Percentiles rank a stretch among this genome's conserved stretches.
Evolutionary conservation across 2,888 invertebrate genomes (phyloP).

Genomic region (Nematopogon swammerdamellus): DNA sequence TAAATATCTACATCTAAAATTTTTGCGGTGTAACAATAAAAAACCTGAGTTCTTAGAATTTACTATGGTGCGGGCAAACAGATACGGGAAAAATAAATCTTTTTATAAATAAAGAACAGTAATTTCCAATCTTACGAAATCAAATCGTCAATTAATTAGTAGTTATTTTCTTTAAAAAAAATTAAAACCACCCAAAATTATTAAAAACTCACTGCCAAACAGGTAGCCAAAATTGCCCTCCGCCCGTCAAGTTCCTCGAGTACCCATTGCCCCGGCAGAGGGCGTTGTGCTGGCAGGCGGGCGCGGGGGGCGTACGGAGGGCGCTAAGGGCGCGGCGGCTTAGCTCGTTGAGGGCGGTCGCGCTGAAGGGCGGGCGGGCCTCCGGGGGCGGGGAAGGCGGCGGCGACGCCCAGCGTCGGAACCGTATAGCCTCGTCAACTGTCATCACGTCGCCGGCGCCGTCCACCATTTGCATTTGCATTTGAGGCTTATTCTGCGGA

Average conservation of each 20-base stretch:
- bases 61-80: too few species aligned
- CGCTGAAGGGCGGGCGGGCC: constrained; percentile 25
- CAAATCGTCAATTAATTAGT: too few species aligned
- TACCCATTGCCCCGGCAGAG: constrained; percentile 67
- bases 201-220: constrained; percentile 68
- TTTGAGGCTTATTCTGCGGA: constrained; percentile 30
- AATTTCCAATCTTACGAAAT: too few species aligned
- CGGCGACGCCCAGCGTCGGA: constrained; percentile 29
- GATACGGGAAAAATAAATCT: too few species aligned
- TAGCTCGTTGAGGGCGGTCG: constrained; percentile 47
- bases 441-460: constrained; percentile 29
- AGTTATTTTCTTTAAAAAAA: too few species aligned
- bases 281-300: constrained; percentile 56
- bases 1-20: too few species aligned
- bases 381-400: constrained; percentile 29
- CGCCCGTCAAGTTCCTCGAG: constrained; percentile 51
- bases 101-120: too few species aligned
- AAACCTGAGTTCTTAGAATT: too few species aligned
- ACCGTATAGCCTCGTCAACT: constrained; percentile 42
- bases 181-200: too few species aligned
- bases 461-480: constrained; percentile 47
- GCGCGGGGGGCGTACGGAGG: constrained; percentile 49
- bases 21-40: too few species aligned
- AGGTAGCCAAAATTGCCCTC: constrained; percentile 66
- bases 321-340: constrained; percentile 52